Conservation (phyloP, 2,113 vertebrate genomes). For the Bubo bubo region DNA sequence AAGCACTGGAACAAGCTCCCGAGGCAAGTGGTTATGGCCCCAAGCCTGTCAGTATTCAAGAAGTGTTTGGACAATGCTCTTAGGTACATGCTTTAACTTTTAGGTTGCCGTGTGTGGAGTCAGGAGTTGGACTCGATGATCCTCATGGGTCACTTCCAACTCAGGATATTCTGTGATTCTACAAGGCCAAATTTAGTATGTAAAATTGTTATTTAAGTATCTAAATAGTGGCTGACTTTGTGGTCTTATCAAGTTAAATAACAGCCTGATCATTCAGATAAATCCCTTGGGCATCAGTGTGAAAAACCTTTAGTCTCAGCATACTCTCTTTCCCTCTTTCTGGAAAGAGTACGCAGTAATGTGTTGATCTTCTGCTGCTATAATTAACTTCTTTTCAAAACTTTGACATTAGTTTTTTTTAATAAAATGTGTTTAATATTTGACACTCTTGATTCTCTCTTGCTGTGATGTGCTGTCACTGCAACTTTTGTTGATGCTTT, state of each 20-base stretch:
- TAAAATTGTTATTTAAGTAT: not conserved
- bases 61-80: fast-evolving
- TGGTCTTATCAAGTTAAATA: not conserved
- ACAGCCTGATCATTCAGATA: not conserved
- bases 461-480: not conserved
- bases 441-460: not conserved
- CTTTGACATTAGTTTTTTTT: not conserved
- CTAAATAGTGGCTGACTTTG: not conserved
- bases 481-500: slow-evolving; percentile 4
- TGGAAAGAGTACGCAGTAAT: not conserved
- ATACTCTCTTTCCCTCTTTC: not conserved
- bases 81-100: not conserved
- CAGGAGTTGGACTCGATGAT: not conserved
- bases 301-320: not conserved
- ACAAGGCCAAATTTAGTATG: not conserved
- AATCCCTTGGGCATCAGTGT: not conserved
- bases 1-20: not conserved
- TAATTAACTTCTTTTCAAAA: not conserved
- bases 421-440: not conserved
- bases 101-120: not conserved
- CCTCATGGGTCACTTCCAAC: not conserved
- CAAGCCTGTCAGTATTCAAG: not conserved
- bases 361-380: not conserved
- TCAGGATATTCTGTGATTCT: not conserved
- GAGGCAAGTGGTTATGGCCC: not conserved